Conservation (phyloP, 1,140 invertebrate species). For the Ephestia elutella region DNA sequence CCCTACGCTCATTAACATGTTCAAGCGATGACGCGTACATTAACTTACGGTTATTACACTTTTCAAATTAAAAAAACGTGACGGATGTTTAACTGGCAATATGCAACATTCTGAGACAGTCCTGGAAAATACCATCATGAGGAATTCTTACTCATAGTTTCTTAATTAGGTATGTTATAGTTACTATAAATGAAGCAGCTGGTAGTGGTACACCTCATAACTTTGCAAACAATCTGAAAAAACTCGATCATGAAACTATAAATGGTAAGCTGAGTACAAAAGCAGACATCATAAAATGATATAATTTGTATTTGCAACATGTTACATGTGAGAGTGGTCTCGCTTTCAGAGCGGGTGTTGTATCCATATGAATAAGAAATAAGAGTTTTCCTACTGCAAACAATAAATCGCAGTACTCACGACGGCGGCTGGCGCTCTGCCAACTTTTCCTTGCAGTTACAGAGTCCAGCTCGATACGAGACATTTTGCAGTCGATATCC, state of each 20-base stretch:
- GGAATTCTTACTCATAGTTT: neutral
- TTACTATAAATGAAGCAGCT: too few species aligned
- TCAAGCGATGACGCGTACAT: constrained; percentile 24
- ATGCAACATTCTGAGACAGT: neutral
- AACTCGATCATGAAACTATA: neutral
- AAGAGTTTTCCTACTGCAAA: constrained; percentile 56
- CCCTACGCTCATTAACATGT: constrained; percentile 26
- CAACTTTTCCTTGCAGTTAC: constrained; percentile 67
- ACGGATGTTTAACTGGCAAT: neutral
- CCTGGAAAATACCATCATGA: neutral
- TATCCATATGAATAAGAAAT: constrained; percentile 47
- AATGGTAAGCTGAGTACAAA: neutral
- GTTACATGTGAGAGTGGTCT: constrained; percentile 17
- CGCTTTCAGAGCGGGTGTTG: constrained; percentile 39
- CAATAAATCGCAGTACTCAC: constrained; percentile 42
- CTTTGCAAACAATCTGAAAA: too few species aligned
- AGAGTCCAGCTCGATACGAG: constrained; percentile 44
- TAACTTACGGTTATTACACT: constrained; percentile 15
- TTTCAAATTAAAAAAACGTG: constrained; percentile 7
- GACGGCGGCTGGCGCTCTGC: constrained; percentile 39
- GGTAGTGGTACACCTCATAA: too few species aligned
- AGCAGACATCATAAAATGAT: neutral
- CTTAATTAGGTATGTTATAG: too few species aligned
- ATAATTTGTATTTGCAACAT: neutral
- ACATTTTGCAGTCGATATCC: constrained; percentile 51